Percentiles rank a stretch among this genome's conserved stretches.
Evolutionary conservation across 2,797 vertebrate species (phyloP).

Genomic region (Cynopterus sphinx): DNA sequence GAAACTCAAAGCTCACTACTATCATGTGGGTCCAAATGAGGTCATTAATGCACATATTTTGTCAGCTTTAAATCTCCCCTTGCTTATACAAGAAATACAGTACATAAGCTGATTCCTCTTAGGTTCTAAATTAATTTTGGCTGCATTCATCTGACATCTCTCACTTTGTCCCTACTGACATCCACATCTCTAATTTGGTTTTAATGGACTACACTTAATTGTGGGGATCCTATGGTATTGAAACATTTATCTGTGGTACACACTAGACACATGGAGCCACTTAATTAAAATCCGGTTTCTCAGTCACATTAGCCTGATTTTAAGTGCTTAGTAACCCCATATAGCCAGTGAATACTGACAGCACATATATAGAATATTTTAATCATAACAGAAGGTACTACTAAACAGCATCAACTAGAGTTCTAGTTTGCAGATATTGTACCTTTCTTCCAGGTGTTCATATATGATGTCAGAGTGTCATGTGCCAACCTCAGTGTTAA

Average conservation of each 20-base stretch:
- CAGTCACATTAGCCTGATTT: background rate
- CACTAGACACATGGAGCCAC: background rate
- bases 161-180: background rate
- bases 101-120: background rate
- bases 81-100: background rate
- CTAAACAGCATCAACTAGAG: background rate
- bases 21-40: background rate
- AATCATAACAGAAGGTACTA: background rate
- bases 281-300: slow-evolving; percentile 21
- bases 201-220: background rate
- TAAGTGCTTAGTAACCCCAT: background rate
- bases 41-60: background rate
- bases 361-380: background rate
- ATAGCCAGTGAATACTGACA: background rate
- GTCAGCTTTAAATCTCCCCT: background rate
- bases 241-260: background rate
- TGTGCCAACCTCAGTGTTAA: background rate
- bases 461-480: background rate
- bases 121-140: background rate
- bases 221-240: background rate
- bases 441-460: background rate
- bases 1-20: background rate
- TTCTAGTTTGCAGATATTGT: background rate
- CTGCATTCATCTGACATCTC: background rate
- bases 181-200: background rate